These are phyloP conservation scores for Leucozona laternaria DNA, from an alignment of 2,888 invertebrate genomes.

Conservation along the genomic window DNA sequence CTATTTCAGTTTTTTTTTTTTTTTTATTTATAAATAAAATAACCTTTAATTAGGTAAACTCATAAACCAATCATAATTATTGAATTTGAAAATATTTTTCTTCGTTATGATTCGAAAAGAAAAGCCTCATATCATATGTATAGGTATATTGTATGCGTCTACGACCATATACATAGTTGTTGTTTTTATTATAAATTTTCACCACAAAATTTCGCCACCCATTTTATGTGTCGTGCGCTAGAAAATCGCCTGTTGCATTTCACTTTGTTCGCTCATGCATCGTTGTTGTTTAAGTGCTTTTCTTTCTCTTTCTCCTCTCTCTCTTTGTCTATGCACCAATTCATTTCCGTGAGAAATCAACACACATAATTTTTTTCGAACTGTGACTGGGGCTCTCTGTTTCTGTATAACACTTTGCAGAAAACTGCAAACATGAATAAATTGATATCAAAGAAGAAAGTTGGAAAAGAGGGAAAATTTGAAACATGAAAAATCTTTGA, in stretches of 20 bases:
- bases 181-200: constrained; percentile 35
- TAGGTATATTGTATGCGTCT: not conserved
- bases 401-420: constrained; percentile 11
- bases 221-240: constrained; percentile 18
- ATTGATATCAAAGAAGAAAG: constrained; percentile 36
- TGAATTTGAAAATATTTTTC: not conserved
- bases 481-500: not conserved
- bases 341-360: constrained; percentile 41
- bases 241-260: constrained; percentile 71
- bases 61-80: not conserved
- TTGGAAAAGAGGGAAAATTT: not conserved
- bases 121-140: not conserved
- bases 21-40: not conserved
- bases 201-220: constrained; percentile 41
- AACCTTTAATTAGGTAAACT: not conserved
- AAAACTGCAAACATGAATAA: constrained; percentile 18
- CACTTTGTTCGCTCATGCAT: constrained; percentile 44
- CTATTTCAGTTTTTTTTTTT: not conserved
- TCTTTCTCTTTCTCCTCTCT: not conserved
- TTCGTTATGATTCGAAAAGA: not conserved
- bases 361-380: not conserved
- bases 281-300: constrained; percentile 15
- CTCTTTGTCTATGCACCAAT: not conserved
- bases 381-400: constrained; percentile 3
- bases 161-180: too few species aligned